Base-by-base conservation (phyloP, 2,113 vertebrate species). In the Micronycteris hirsuta region DNA sequence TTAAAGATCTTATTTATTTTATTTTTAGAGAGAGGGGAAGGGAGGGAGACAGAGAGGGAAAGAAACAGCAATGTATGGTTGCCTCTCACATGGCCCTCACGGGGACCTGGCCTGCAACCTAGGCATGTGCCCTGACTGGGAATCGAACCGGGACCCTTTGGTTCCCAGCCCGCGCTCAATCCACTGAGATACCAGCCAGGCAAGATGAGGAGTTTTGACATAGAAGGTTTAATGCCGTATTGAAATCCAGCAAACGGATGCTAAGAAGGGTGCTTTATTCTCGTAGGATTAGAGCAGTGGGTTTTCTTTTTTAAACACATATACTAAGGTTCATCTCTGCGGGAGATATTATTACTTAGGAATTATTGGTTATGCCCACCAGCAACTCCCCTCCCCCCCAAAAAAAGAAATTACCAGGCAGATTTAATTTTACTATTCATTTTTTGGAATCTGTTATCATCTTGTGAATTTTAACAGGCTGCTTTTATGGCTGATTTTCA, bases 371-470 rank as follows among this genome's bases (percentile, higher is more conserved):
- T 78, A 36, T 91, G 76, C 15, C 38, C 49, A 87, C n/a, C 67
- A 82, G 33, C 9, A 43, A 20, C 16, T 1, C 33, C 13, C 31
- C 3, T 5, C n/a, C n/a, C n/a, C n/a, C n/a, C n/a, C n/a, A n/a
- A n/a, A 1, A 11, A 63, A 91, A 87, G 45, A 80, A 92, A 81
- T 93, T 81, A 74, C 15, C 45, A 86, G 49, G 71, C 38, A 88
- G n/a, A 83, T 92, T 95, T 93, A 92, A 90, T 93, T 97, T 96
- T 93, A 58, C 61, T 68, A 13, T 74, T 82, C 63, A 16, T 88
- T 43, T 22, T 93, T 78, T 88, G 28, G 52, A 82, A 89, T 94
- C 70, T 77, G 24, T 70, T 71, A 52, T 58, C 28, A 61, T 81
- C 65, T 89, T 47, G 15, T 87, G 91, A 88, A 36, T 96, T 54